Percentiles rank a stretch among this genome's conserved stretches.
These are phyloP conservation scores for Callithrix jacchus DNA, from an alignment of 2,113 vertebrate species.

Conservation along the genomic window DNA sequence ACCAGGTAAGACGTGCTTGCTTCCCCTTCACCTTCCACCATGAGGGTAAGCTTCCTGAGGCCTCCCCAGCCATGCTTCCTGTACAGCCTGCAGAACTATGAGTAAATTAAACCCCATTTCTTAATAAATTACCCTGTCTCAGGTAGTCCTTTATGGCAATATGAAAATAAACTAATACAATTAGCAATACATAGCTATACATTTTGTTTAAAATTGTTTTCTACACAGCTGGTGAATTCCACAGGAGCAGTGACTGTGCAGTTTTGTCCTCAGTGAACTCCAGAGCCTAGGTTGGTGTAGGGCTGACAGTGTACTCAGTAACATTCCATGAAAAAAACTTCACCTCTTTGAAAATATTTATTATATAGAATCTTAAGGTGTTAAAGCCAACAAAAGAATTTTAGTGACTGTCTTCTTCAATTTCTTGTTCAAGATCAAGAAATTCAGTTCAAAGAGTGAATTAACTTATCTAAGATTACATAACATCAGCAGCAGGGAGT, in stretches of 20 bases:
- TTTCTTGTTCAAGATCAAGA: not conserved
- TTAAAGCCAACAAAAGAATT: not conserved
- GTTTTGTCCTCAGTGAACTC: not conserved
- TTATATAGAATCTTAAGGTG: not conserved
- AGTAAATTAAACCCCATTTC: too few species aligned
- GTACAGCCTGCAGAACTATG: too few species aligned
- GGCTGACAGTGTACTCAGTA: not conserved
- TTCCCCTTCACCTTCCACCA: too few species aligned
- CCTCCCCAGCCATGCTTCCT: too few species aligned
- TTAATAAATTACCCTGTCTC: too few species aligned
- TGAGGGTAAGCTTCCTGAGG: too few species aligned
- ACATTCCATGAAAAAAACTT: not conserved
- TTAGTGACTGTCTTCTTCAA: not conserved
- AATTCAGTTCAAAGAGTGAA: not conserved
- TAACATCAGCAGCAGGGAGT: rapidly evolving
- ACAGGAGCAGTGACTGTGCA: rapidly evolving
- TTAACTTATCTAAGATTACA: not conserved
- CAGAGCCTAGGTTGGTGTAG: not conserved
- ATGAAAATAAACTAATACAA: too few species aligned
- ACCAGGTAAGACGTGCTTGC: too few species aligned
- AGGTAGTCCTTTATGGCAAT: too few species aligned
- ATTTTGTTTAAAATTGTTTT: not conserved
- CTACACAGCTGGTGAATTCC: not conserved
- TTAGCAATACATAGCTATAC: rapidly evolving
- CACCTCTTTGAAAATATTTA: not conserved